Evolutionary conservation across 2,888 invertebrate species (phyloP).

Genomic region (Eupeodes luniger): DNA sequence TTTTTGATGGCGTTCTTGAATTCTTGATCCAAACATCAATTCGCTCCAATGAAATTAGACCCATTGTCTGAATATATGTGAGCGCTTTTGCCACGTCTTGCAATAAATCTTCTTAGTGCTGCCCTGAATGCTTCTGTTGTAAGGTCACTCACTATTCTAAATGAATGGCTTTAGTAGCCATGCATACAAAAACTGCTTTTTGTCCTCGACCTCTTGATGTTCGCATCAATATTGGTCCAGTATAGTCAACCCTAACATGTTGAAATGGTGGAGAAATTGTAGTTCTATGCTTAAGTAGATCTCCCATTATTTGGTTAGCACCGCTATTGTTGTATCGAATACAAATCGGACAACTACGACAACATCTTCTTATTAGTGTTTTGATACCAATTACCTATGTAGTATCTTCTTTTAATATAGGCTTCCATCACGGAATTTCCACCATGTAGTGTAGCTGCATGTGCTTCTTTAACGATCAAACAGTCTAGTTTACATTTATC

Average conservation of each 20-base stretch:
- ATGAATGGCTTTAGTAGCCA: too few species aligned
- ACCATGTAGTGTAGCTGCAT: constrained; percentile 3
- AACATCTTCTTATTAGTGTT: constrained; percentile 3
- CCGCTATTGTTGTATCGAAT: neutral
- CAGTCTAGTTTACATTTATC: constrained; percentile 22
- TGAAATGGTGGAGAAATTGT: constrained; percentile 12
- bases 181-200: too few species aligned
- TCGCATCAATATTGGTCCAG: neutral
- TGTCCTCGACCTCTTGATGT: too few species aligned
- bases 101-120: too few species aligned
- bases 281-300: constrained; percentile 7
- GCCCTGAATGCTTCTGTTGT: too few species aligned
- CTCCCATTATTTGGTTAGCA: constrained; percentile 5
- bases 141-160: too few species aligned
- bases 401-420: constrained; percentile 1
- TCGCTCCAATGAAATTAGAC: too few species aligned
- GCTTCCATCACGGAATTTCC: constrained; percentile 3
- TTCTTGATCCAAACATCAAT: too few species aligned
- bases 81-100: too few species aligned
- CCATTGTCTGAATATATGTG: too few species aligned
- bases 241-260: constrained; percentile 1
- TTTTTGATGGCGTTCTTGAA: too few species aligned
- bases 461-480: neutral
- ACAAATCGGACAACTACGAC: constrained; percentile 3
- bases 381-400: constrained; percentile 9